A percentile compares a stretch with the other conserved stretches of the same genome.
These are phyloP conservation scores for Drosophila conformis DNA, from an alignment of 2,888 invertebrate species.

Conservation along the genomic window DNA sequence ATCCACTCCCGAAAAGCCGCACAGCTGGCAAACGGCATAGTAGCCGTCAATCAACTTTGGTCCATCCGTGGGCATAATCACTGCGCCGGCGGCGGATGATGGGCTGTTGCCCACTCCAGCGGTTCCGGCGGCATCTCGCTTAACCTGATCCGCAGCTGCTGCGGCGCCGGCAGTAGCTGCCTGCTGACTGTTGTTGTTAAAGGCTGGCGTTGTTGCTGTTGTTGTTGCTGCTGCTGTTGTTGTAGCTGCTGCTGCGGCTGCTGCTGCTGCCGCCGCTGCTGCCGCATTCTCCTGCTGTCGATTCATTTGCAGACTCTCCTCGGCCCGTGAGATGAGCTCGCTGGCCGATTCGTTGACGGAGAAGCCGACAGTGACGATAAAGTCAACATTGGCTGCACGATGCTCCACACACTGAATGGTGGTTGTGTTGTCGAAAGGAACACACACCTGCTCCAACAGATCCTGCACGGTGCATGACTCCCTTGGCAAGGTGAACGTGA, in stretches of 20 bases:
- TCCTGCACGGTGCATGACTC: constrained; percentile 93
- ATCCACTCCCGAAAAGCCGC: constrained; percentile 92
- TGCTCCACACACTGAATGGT: constrained; percentile 91
- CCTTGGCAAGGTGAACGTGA: constrained; percentile 92
- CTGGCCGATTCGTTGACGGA: constrained; percentile 84
- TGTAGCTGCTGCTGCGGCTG: not conserved
- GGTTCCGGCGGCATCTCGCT: constrained; percentile 36
- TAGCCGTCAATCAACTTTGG: constrained; percentile 90
- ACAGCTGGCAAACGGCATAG: constrained; percentile 91
- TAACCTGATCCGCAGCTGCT: constrained; percentile 46
- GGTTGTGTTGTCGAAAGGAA: constrained; percentile 89
- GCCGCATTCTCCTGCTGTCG: constrained; percentile 78
- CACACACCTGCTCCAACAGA: constrained; percentile 91
- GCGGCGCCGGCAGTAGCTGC: constrained; percentile 33
- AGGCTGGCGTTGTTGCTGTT: constrained; percentile 29
- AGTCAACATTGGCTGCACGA: constrained; percentile 91
- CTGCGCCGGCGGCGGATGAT: constrained; percentile 68
- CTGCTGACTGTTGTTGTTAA: constrained; percentile 24
- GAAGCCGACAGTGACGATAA: constrained; percentile 90
- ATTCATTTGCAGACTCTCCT: constrained; percentile 83
- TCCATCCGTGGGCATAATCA: constrained; percentile 84
- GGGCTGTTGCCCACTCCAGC: constrained; percentile 10
- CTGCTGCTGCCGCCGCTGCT: constrained; percentile 44
- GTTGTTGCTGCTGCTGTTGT: constrained; percentile 27
- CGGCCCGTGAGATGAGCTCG: constrained; percentile 84